These are phyloP conservation scores for Melanotaenia maccullochi DNA, from an alignment of 2,797 vertebrate genomes.

Conservation along the genomic window DNA sequence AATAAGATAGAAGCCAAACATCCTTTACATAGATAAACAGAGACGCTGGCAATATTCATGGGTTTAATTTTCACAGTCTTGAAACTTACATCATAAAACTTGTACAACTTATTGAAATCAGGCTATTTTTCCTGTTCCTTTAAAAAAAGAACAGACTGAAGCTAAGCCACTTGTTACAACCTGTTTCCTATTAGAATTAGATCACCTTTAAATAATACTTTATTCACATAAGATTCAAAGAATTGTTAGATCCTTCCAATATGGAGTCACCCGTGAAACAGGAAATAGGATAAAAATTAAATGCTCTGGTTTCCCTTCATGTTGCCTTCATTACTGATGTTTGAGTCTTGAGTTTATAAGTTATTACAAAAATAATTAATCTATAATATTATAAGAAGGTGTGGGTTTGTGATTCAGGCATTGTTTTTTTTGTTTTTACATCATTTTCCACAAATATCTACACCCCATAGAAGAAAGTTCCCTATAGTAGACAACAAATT, in stretches of 20 bases:
- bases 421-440: too few species aligned
- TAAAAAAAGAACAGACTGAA: neutral
- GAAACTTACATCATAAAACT: neutral
- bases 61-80: slow-evolving; percentile 2
- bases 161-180: neutral
- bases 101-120: neutral
- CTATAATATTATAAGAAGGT: neutral
- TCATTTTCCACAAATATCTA: too few species aligned
- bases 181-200: neutral
- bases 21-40: slow-evolving; percentile 4
- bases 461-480: too few species aligned
- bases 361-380: neutral
- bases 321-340: neutral
- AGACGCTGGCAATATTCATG: neutral
- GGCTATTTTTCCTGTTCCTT: neutral
- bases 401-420: neutral
- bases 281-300: too few species aligned
- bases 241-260: neutral
- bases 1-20: neutral
- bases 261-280: too few species aligned
- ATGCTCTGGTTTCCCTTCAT: neutral
- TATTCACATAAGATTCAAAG: neutral
- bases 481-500: too few species aligned
- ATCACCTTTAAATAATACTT: neutral
- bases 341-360: neutral